Conservation (phyloP, 2,797 vertebrate species). For the Molossus molossus region DNA sequence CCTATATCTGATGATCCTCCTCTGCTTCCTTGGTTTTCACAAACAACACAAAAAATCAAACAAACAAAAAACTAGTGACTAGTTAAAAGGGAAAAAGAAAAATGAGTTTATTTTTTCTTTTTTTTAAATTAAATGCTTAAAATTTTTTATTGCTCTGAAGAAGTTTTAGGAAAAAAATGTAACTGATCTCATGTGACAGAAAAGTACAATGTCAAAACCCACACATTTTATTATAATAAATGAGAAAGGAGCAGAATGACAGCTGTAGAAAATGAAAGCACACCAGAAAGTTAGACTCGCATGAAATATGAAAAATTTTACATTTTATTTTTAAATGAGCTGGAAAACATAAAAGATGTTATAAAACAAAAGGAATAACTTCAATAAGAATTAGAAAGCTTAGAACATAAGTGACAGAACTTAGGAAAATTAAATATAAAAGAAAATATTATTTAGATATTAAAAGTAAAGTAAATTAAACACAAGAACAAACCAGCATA, state of each 20-base stretch:
- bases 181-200: background rate
- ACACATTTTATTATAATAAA: conserved; percentile 10
- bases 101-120: background rate
- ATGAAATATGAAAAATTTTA: conserved; percentile 5
- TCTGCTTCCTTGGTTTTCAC: background rate
- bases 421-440: background rate
- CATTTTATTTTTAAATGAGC: conserved; percentile 41
- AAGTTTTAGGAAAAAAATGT: conserved; percentile 39
- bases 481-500: background rate
- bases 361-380: conserved; percentile 49
- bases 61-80: background rate
- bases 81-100: background rate
- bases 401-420: background rate
- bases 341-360: background rate
- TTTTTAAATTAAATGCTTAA: background rate
- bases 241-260: background rate
- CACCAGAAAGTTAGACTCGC: background rate
- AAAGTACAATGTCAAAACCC: conserved; percentile 31
- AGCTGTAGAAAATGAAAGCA: background rate
- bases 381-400: conserved; percentile 15
- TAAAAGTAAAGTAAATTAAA: conserved; percentile 32
- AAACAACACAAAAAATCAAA: background rate
- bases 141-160: background rate
- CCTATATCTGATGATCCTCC: background rate
- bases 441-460: conserved; percentile 28